Percentiles rank a stretch among this genome's conserved stretches.
These are phyloP conservation scores for Orussus abietinus DNA, from an alignment of 1,140 invertebrate species.

Conservation along the genomic window DNA sequence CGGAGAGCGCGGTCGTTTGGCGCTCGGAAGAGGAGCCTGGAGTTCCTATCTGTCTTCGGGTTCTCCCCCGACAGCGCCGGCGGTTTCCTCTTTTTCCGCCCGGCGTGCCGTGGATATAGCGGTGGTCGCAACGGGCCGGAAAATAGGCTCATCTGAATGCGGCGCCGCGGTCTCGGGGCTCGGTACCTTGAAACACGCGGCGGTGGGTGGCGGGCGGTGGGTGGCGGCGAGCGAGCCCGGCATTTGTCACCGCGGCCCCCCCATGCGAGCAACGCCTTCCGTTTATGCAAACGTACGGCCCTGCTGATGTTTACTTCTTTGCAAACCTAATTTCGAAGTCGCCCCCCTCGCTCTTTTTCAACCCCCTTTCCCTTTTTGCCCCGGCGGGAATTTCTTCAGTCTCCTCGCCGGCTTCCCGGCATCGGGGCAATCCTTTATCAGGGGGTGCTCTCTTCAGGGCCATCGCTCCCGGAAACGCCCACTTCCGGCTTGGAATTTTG, in stretches of 20 bases:
- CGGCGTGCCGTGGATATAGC: conserved; percentile 22
- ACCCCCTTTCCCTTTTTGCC: no score
- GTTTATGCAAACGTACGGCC: conserved; percentile 47
- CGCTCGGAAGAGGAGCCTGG: no score
- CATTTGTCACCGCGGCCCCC: conserved; percentile 44
- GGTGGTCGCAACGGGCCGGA: conserved; percentile 34
- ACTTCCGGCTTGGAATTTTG: no score
- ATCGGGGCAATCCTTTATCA: no score
- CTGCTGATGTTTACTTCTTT: conserved; percentile 49
- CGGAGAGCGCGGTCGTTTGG: no score
- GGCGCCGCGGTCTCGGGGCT: no score
- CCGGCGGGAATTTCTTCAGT: conserved; percentile 34
- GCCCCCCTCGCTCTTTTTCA: conserved; percentile 26
- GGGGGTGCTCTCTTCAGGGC: no score
- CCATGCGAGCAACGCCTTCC: conserved; percentile 41
- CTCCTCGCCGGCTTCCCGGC: conserved; percentile 13
- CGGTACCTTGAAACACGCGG: no score
- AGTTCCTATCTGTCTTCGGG: no score
- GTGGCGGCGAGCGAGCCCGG: conserved; percentile 28
- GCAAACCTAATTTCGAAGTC: conserved; percentile 40
- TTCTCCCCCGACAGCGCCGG: no score
- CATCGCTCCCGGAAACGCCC: no score
- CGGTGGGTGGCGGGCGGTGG: no score
- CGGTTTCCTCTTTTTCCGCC: conserved; percentile 1
- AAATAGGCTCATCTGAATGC: conserved; percentile 45